Evolutionary conservation across 2,113 vertebrate genomes (phyloP).

Genomic region (Anoplopoma fimbria): DNA sequence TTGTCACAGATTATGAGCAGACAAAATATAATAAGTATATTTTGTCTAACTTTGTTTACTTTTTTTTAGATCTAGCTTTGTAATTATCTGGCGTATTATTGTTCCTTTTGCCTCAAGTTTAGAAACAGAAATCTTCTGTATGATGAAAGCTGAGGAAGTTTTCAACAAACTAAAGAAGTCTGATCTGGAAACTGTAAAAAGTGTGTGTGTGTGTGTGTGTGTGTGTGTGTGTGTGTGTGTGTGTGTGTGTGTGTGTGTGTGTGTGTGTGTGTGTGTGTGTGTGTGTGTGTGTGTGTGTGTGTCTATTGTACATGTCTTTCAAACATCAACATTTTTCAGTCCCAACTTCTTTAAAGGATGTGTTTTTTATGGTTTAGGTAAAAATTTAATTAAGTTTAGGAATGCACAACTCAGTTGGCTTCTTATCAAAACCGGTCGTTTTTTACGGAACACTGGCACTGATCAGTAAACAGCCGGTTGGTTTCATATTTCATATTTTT

Average conservation of each 20-base stretch:
- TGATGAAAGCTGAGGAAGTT: background rate
- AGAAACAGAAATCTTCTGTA: conserved; percentile 1
- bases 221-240: too few species aligned
- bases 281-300: background rate
- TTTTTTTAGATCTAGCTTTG: background rate
- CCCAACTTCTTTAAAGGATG: background rate
- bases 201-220: background rate
- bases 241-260: background rate
- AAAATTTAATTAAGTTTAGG: background rate
- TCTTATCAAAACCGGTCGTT: background rate
- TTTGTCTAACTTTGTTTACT: background rate
- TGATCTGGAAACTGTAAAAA: conserved; percentile 25
- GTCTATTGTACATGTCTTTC: too few species aligned
- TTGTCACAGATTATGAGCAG: conserved; percentile 8
- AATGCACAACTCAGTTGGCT: background rate
- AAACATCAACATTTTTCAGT: too few species aligned
- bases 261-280: background rate
- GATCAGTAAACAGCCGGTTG: too few species aligned
- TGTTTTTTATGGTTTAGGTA: background rate
- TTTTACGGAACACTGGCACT: too few species aligned
- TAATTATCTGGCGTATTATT: conserved; percentile 18
- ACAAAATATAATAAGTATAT: conserved; percentile 5
- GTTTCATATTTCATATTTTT: too few species aligned
- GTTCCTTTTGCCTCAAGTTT: background rate
- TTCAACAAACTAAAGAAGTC: conserved; percentile 20